Conservation (phyloP, 1,140 invertebrate genomes). For the Zaprionus kolodkinae region DNA sequence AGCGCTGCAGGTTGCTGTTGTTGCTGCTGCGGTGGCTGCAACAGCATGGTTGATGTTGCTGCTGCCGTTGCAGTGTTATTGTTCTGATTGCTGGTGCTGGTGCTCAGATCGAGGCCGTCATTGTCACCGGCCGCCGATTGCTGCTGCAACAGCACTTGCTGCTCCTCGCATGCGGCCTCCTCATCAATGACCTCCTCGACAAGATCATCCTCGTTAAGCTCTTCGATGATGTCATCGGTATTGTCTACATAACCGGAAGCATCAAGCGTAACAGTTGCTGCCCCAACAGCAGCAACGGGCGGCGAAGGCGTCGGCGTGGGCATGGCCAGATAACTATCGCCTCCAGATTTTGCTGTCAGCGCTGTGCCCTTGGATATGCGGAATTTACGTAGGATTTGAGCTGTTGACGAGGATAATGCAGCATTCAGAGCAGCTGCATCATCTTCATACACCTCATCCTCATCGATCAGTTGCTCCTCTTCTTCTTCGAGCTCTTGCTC, state of each 20-base stretch:
- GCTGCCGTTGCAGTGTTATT: conserved; percentile 24
- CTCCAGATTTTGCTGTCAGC: conserved; percentile 63
- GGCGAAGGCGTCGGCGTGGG: conserved; percentile 76
- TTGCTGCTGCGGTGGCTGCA: conserved; percentile 41
- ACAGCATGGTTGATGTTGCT: conserved; percentile 37
- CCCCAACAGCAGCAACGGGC: conserved; percentile 41
- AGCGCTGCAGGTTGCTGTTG: conserved; percentile 53
- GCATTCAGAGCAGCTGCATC: conserved; percentile 39
- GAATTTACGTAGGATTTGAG: conserved; percentile 78
- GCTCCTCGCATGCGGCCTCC: conserved; percentile 45
- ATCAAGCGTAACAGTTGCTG: conserved; percentile 34
- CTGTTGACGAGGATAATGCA: conserved; percentile 64
- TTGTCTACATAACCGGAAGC: conserved; percentile 54
- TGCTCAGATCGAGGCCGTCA: conserved; percentile 55
- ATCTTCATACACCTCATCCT: conserved; percentile 61
- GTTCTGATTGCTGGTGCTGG: conserved; percentile 29
- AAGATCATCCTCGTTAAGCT: conserved; percentile 75
- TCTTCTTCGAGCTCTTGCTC: conserved; percentile 43
- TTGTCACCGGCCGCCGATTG: conserved; percentile 23
- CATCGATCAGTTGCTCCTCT: conserved; percentile 63
- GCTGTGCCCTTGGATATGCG: conserved; percentile 81
- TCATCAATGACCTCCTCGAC: conserved; percentile 79
- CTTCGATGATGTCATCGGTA: conserved; percentile 68
- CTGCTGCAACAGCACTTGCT: conserved; percentile 27
- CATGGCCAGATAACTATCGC: conserved; percentile 62